Base-by-base conservation (phyloP, 1,140 invertebrate species). In the Ylistrum balloti region DNA sequence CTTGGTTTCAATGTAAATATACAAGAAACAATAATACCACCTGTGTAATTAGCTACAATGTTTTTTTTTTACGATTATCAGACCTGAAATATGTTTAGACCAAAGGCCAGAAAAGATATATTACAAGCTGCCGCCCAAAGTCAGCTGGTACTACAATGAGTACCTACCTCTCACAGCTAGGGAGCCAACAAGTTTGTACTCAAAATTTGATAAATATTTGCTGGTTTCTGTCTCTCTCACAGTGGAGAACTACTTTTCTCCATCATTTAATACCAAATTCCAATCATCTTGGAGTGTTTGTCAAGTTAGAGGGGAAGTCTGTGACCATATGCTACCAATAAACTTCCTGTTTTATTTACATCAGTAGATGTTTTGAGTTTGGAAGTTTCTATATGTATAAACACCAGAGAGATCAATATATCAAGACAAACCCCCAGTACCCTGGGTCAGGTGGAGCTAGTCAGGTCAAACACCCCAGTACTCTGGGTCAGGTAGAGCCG, bases 151-250 rank as follows among this genome's bases (percentile, higher is more conserved):
- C 56, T 74, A 74, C 56, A 74, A n/a, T n/a, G n/a, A 74, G 56
- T 45, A 45, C 41, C 41, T 45, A 45, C 41, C 1, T 74, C 56
- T 74, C 56, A 22, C 56, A 0, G 22, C 56, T 74, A n/a, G 41
- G n/a, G n/a, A 9, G 1, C 2, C n/a, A n/a, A 74, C 5, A n/a
- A 74, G 56, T 74, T 74, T 74, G 56, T 74, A 74, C 56, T 11
- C 56, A 74, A 74, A 22, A 74, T 28, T n/a, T 74, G n/a, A 74
- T 74, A 74, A 74, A 74, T 74, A 74, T 74, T 74, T 74, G n/a
- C 56, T 28, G n/a, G n/a, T 74, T n/a, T 1, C 56, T 74, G 56
- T 74, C 56, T n/a, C n/a, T 74, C 56, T 74, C 56, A n/a, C 56
- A 9, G 56, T 74, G 17, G 56, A 74, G n/a, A 28, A 28, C 9